Evolutionary conservation across 2,113 vertebrate genomes (phyloP), one percentile per base, ranked within the genome.

Genomic region (Syngnathus floridae): DNA sequence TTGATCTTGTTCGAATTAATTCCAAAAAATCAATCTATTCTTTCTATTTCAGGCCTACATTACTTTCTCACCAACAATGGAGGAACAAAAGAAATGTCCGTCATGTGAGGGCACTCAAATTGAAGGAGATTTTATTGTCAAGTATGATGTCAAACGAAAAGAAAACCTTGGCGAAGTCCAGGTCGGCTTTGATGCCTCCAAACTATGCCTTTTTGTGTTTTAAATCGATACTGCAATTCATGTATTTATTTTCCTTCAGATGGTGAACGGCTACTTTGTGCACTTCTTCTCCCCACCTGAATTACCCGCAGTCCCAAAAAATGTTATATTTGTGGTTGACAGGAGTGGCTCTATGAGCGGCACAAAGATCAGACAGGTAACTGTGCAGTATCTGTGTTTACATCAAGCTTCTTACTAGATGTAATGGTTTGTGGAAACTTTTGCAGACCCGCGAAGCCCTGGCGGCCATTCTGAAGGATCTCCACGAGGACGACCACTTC

Each of bases 61-160:
- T 36, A 84, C 80, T 12, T 92, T 92, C 70, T 89, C 87, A 41
- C 90, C 91, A 60, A 90, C 88, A 0, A 7, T 89, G 60, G 88
- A 92, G 5, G 92, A 98, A 82, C 96, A 98, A 77, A 91, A 92
- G 62, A 89, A 81, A 4, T 97, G 95, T 75, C 78, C 87, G 7
- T 83, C 26, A 0, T 97, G 95, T 72, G 88, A 92, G 0, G 88
- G 85, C 1, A 92, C 94, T 1, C 43, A 90, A 57, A 84, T 98
- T 51, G 86, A 98, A 52, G 95, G 95, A 57, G 93, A 96, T 84
- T 95, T 98, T 78, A 79, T 71, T 71, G 88, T 98, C 55, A 94
- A 73, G 19, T 98, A 98, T 0, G 95, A 98, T 6, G 94, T 98
- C 68, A 91, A 91, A 10, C 86, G 93, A 76, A 89, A 82, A 55